A percentile compares a stretch with the other conserved stretches of the same genome.
Evolutionary conservation across 2,797 vertebrate species (phyloP).

Genomic region (Orientallactaga sibirica): DNA sequence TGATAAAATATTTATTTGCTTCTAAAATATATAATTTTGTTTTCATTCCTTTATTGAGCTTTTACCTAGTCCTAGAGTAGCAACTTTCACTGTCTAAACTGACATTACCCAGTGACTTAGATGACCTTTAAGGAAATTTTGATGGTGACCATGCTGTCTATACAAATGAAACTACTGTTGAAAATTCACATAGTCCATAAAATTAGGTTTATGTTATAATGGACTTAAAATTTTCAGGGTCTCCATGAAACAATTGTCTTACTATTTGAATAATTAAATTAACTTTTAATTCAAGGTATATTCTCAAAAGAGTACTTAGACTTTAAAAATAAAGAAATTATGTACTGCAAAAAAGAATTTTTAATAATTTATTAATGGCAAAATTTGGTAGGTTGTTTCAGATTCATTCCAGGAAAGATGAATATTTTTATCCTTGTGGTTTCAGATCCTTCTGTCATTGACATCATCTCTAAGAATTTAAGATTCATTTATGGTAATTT

Average conservation of each 20-base stretch:
- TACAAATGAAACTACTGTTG: conserved; percentile 14
- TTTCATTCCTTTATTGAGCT: background rate
- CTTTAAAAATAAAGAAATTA: conserved; percentile 16
- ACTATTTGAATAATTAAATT: conserved; percentile 9
- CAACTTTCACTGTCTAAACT: background rate
- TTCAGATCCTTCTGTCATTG: conserved; percentile 12
- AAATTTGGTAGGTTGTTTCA: conserved; percentile 21
- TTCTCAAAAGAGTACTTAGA: conserved; percentile 11
- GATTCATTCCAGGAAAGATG: background rate
- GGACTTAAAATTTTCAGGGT: background rate
- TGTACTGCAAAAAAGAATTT: background rate
- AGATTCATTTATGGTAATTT: conserved; percentile 15
- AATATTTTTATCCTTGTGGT: conserved; percentile 5
- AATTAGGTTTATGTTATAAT: conserved; percentile 38
- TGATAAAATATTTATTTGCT: background rate
- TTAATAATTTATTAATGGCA: conserved; percentile 2
- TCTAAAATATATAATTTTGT: background rate
- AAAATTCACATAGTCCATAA: background rate
- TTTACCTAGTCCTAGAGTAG: background rate
- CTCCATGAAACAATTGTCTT: background rate
- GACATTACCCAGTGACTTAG: background rate
- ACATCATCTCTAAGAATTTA: background rate
- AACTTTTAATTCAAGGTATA: conserved; percentile 48
- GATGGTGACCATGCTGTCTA: background rate
- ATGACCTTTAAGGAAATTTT: background rate